Percentiles rank a stretch among this genome's conserved stretches.
These are phyloP conservation scores for Caenorhabditis tropicalis DNA, from an alignment of 1,140 invertebrate species.

Conservation along the genomic window DNA sequence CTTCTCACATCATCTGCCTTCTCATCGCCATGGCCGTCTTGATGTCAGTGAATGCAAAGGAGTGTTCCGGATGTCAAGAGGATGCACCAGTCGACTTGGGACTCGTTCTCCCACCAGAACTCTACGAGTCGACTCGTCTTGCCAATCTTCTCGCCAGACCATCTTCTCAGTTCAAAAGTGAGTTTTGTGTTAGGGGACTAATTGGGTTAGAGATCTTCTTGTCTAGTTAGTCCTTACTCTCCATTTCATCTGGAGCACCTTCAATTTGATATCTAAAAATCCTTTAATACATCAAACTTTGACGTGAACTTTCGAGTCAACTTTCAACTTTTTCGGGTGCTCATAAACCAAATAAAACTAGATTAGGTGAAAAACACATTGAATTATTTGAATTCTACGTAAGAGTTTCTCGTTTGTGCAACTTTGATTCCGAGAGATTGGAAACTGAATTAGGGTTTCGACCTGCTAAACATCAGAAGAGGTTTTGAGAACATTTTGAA, in stretches of 20 bases:
- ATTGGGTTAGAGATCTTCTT: neutral
- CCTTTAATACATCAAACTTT: neutral
- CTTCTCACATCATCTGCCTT: neutral
- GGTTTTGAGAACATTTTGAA: no score
- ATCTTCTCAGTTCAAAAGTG: constrained; percentile 31
- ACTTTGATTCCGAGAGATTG: neutral
- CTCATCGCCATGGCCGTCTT: neutral
- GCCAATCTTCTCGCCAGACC: neutral
- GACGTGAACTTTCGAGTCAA: neutral
- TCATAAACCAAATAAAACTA: neutral
- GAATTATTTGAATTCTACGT: neutral
- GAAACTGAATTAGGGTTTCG: no score
- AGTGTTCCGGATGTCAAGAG: neutral
- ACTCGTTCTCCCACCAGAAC: constrained; percentile 16
- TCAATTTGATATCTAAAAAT: no score
- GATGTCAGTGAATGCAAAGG: neutral
- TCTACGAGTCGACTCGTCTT: constrained; percentile 38
- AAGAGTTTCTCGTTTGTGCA: neutral
- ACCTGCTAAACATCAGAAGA: no score
- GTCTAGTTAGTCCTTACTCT: neutral
- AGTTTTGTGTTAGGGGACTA: neutral
- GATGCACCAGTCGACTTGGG: constrained; percentile 17
- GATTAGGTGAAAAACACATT: neutral
- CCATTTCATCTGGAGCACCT: neutral
- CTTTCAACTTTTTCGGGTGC: neutral